phyloP scores from a whole-genome alignment of 2,113 vertebrate genomes.

The Saimiri boliviensis region DNA sequence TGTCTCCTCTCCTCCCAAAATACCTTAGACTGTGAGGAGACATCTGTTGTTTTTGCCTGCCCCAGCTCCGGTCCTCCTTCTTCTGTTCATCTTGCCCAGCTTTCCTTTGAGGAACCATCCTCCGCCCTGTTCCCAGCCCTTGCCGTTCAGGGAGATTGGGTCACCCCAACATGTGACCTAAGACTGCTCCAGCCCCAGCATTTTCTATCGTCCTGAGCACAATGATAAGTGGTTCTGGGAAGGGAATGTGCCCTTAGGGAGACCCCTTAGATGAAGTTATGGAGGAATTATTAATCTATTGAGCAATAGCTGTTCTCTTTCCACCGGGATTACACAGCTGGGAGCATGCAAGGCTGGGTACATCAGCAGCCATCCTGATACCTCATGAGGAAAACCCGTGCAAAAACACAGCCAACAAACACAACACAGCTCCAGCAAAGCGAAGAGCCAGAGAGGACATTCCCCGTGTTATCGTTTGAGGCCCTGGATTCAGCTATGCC shows the following conservation, averaged over 20 bases:
- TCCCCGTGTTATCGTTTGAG: fast-evolving
- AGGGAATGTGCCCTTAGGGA: not conserved
- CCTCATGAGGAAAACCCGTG: not conserved
- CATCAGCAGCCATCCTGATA: not conserved
- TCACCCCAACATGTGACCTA: not conserved
- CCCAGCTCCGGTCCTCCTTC: not conserved
- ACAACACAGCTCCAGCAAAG: too few relatives aligned
- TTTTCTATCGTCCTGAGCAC: not conserved
- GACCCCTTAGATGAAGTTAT: not conserved
- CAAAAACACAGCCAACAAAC: not conserved
- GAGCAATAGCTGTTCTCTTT: not conserved
- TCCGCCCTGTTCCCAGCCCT: not conserved
- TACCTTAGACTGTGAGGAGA: not conserved
- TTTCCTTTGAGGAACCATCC: not conserved
- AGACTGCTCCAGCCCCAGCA: not conserved
- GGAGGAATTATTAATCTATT: not conserved
- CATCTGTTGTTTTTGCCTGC: conserved; percentile 32
- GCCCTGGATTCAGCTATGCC: not conserved
- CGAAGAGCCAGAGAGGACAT: not conserved
- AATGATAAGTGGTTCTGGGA: not conserved
- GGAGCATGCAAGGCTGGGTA: not conserved
- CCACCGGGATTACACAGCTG: not conserved
- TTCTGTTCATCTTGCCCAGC: not conserved
- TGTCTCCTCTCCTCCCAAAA: conserved; percentile 41
- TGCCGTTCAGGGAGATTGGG: not conserved